phyloP scores from a whole-genome alignment of 2,113 vertebrate genomes.

The Seriola dumerili region DNA sequence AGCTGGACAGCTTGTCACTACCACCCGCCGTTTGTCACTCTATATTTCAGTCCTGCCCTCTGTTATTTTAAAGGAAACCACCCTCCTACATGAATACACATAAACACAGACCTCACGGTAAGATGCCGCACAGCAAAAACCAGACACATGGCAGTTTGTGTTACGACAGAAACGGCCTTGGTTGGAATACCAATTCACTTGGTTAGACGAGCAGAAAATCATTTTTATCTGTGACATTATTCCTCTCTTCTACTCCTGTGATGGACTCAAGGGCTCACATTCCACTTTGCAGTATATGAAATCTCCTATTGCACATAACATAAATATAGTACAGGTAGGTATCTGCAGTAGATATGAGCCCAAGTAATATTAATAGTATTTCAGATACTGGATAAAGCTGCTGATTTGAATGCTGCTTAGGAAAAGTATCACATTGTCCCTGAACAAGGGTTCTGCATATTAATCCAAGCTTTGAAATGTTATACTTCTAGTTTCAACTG shows the following conservation, averaged over 20 bases:
- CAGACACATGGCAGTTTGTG: constrained; percentile 18
- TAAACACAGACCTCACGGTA: constrained; percentile 31
- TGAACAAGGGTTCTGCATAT: not conserved
- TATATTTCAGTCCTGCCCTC: constrained; percentile 24
- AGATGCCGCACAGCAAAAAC: constrained; percentile 33
- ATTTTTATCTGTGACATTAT: constrained; percentile 16
- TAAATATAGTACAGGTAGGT: not conserved
- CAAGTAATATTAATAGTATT: not conserved
- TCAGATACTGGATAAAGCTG: not conserved
- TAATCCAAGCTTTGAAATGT: not conserved
- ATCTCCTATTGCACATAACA: not conserved
- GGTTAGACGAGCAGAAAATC: constrained; percentile 29
- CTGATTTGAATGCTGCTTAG: not conserved
- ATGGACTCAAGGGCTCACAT: not conserved
- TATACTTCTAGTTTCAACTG: not conserved
- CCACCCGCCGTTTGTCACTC: constrained; percentile 51
- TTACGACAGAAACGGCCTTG: constrained; percentile 22
- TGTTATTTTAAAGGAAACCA: constrained; percentile 55
- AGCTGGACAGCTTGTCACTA: constrained; percentile 56
- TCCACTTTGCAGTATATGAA: constrained; percentile 12
- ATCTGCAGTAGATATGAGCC: not conserved
- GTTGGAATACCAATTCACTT: constrained; percentile 26
- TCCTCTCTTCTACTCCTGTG: not conserved
- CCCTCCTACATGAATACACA: constrained; percentile 46
- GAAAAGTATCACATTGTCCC: not conserved